Evolutionary conservation across 1,140 invertebrate genomes (phyloP), one percentile per base, ranked within the genome.

Genomic region (Ganaspis sp.): DNA sequence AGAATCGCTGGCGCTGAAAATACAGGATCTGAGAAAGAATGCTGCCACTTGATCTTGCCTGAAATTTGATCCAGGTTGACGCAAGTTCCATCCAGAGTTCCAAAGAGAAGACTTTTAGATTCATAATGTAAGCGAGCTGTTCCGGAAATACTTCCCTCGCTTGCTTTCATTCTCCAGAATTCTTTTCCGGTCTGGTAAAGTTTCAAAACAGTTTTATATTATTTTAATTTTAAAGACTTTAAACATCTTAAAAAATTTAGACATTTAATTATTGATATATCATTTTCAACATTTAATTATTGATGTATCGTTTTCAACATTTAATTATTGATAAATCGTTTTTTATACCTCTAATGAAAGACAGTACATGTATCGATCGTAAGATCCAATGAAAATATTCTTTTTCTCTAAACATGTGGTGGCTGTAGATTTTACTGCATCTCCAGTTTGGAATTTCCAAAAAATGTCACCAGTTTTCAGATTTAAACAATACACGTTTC

Each of bases 381-480:
- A 95, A 40, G 95, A 94, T 17, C 95, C 95, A 79, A 95, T 88
- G 84, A 93, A 93, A 42, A 95, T 85, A 6, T 82, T 78, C 73
- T 85, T 86, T 17, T 88, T 86, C n/a, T 82, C 54, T 49, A 75
- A 58, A 74, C 87, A 90, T 75, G 89, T 86, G 69, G 92, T 83
- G 6, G 94, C 94, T 82, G 94, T 94, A 84, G 94, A 93, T 90
- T 96, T 96, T 11, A 96, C 91, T 85, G 93, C 92, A 71, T 92
- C 92, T 9, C 86, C 89, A 8, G 95, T 94, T 83, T 92, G 85
- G 83, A 92, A 93, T 74, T 89, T 92, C 95, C 95, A 96, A 19
- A 90, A 77, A 69, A 94, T 90, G 70, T 91, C 77, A 54, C 93
- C 94, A 75, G 84, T 90, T 73, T 90, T 86, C 15, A 93, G 81